Evolutionary conservation across 2,797 vertebrate genomes (phyloP).

Genomic region (Manis crassicaudata): DNA sequence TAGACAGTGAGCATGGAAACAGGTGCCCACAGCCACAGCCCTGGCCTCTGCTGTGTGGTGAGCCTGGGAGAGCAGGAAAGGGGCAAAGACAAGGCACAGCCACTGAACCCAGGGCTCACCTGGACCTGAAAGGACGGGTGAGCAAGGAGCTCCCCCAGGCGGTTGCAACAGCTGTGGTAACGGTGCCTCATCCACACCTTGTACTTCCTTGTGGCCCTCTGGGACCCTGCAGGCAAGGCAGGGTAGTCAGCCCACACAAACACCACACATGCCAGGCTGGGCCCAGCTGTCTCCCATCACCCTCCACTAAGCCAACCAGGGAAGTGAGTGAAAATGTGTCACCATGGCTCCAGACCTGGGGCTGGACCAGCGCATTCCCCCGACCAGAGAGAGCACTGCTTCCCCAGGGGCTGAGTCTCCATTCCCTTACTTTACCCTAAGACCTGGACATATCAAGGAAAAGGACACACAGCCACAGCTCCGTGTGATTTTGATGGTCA

Average conservation of each 20-base stretch:
- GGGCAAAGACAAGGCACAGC: rapidly evolving
- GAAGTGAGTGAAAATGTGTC: rapidly evolving
- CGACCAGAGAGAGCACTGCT: too few relatives aligned
- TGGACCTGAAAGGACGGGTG: conserved; percentile 87
- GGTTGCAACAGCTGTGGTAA: conserved; percentile 90
- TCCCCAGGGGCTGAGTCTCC: rapidly evolving
- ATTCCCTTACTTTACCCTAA: background rate
- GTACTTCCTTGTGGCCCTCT: conserved; percentile 91
- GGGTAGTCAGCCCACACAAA: background rate
- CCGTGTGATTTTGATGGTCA: rapidly evolving
- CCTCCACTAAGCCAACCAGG: background rate
- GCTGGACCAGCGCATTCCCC: background rate
- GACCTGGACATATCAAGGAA: rapidly evolving
- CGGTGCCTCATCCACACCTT: conserved; percentile 94
- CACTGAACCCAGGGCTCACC: conserved; percentile 82
- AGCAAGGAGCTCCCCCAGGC: conserved; percentile 88
- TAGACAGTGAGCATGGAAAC: rapidly evolving
- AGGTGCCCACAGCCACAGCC: rapidly evolving
- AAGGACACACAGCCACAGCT: rapidly evolving
- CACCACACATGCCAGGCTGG: background rate
- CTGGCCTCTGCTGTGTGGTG: background rate
- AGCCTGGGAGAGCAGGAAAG: conserved; percentile 74
- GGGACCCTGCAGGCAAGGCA: conserved; percentile 30
- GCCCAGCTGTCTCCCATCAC: too few relatives aligned
- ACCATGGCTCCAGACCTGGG: too few relatives aligned